Percentiles rank a stretch among this genome's conserved stretches.
Conservation (phyloP, 2,797 vertebrate species). For the Pseudotriccus pelzelni region DNA sequence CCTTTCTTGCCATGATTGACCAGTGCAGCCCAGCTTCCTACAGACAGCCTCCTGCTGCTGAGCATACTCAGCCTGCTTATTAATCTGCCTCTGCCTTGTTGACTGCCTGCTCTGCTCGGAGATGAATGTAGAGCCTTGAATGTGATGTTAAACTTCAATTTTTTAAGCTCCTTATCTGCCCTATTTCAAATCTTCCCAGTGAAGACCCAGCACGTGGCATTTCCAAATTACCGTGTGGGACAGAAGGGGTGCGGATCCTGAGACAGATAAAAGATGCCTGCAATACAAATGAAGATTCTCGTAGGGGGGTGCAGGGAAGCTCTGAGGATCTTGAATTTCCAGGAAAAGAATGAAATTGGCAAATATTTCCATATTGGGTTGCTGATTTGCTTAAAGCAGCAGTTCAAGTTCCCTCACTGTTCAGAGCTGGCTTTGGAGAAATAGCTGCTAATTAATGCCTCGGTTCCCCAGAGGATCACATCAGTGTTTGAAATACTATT, state of each 20-base stretch:
- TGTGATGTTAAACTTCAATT: neutral
- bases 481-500: neutral
- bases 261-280: neutral
- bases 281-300: neutral
- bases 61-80: neutral
- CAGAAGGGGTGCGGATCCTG: neutral
- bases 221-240: neutral
- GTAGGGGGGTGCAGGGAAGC: neutral
- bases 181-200: neutral
- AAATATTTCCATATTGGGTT: neutral
- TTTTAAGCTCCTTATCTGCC: neutral
- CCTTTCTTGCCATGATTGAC: neutral
- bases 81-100: neutral
- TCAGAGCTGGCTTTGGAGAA: neutral
- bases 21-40: neutral
- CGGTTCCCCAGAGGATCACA: neutral
- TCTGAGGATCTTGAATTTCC: neutral
- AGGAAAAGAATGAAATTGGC: too few species aligned
- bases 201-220: neutral
- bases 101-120: neutral
- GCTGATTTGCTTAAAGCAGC: neutral
- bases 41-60: neutral
- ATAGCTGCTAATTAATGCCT: neutral
- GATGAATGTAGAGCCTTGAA: neutral
- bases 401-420: neutral